Conservation (phyloP, 2,797 vertebrate genomes). For the Chiloscyllium punctatum region DNA sequence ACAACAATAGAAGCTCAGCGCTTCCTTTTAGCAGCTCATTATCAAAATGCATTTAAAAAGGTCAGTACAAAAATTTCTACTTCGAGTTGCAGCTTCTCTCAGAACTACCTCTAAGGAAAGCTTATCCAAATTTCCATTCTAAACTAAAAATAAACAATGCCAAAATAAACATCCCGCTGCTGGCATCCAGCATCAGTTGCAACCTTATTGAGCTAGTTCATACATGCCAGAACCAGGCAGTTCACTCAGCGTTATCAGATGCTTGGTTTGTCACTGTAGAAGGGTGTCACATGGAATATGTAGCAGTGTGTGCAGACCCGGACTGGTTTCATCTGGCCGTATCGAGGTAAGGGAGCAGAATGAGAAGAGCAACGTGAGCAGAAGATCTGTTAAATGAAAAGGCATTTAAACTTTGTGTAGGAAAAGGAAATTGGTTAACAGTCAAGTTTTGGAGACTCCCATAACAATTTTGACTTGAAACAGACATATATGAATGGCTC, state of each 20-base stretch:
- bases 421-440: background rate
- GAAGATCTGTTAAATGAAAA: conserved; percentile 79
- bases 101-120: background rate
- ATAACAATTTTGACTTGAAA: background rate
- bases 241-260: conserved; percentile 49
- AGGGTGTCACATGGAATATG: conserved; percentile 96
- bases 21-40: conserved; percentile 53
- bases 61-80: conserved; percentile 49
- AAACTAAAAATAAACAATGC: conserved; percentile 16
- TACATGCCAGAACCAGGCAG: background rate
- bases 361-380: conserved; percentile 96
- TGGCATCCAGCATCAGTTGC: background rate
- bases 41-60: conserved; percentile 50
- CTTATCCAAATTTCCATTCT: conserved; percentile 21
- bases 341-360: conserved; percentile 88
- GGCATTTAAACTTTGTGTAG: conserved; percentile 21
- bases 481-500: background rate
- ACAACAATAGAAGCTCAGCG: conserved; percentile 47
- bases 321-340: conserved; percentile 92
- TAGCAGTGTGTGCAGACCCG: conserved; percentile 98
- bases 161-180: background rate
- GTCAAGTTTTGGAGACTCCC: background rate
- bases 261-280: conserved; percentile 78
- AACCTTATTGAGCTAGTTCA: background rate
- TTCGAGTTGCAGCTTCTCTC: background rate